Conservation (phyloP, 2,888 invertebrate genomes). For the Aporophyla nigra region DNA sequence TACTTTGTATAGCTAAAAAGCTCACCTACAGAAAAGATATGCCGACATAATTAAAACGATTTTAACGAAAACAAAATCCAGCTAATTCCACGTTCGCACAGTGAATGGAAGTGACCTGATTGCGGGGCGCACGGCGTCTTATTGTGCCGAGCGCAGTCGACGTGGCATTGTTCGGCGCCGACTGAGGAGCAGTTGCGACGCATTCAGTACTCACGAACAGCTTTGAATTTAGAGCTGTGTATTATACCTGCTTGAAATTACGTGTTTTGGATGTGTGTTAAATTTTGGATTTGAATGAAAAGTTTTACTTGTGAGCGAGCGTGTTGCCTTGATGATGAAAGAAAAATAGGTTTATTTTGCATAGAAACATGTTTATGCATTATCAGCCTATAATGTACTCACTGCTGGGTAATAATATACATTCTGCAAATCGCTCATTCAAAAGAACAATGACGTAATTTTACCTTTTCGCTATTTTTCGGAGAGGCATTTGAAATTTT, state of each 20-base stretch:
- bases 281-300: slow-evolving; percentile 30
- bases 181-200: slow-evolving; percentile 54
- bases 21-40: neutral
- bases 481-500: too few species aligned
- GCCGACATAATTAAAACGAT: slow-evolving; percentile 19
- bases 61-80: slow-evolving; percentile 45
- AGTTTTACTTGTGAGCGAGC: slow-evolving; percentile 15
- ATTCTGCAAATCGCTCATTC: too few species aligned
- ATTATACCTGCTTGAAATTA: slow-evolving; percentile 49
- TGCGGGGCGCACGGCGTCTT: slow-evolving; percentile 59
- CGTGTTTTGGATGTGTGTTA: slow-evolving; percentile 22
- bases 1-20: too few species aligned
- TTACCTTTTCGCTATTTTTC: too few species aligned
- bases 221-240: slow-evolving; percentile 56
- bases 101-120: slow-evolving; percentile 67
- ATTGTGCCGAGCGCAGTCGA: slow-evolving; percentile 63
- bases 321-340: neutral
- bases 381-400: too few species aligned
- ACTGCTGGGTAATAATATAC: too few species aligned
- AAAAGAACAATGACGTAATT: too few species aligned
- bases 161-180: slow-evolving; percentile 56
- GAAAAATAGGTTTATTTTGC: too few species aligned
- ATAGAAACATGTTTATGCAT: too few species aligned
- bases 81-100: slow-evolving; percentile 57
- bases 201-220: slow-evolving; percentile 54